Base-by-base conservation (phyloP, 2,888 invertebrate species). In the Melieria picta region DNA sequence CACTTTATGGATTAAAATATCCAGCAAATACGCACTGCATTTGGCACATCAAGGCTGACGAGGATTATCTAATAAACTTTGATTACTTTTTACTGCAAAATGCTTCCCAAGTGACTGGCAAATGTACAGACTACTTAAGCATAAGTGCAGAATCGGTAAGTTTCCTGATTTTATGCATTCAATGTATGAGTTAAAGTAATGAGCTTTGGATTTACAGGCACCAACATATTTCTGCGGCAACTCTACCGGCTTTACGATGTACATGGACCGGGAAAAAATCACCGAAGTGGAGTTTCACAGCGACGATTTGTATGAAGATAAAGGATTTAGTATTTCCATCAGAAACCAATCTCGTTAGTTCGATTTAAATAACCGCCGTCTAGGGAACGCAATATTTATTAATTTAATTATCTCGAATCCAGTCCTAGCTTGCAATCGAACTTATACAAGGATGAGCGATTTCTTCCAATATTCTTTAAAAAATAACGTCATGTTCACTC, bases 361-460 rank as follows among this genome's bases (percentile, higher is more conserved):
- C 30, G 30, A 30, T 30, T 30, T 30, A 30, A 30, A 30, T 30
- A 30, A 30, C 30, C 30, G 30, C 2, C 2, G 30, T 30, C 30
- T 30, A 30, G 30, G 2, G 30, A 30, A 30, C 30, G 30, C 30
- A 30, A 30, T 30, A 30, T 30, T 30, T 30, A 30, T 30, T 30
- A 30, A 3, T 30, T 30, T 30, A 30, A 30, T 30, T 3, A 30
- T 30, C 30, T 30, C 30, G 2, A 30, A 30, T 68, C 30, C 6
- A 16, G 56, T 74, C 76, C 56, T 61, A 86, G 85, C 58, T 9
- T 85, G 85, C 65, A 82, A 83, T 76, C 75, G 89, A 88, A 84
- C 87, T 89, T 94, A 91, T 79, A 91, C 91, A 0, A 89, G 88
- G 1, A 80, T 88, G 4, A 91, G 91, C 79, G 95, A 94, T 30